These are phyloP conservation scores for Bostrychus sinensis DNA, from an alignment of 2,113 vertebrate genomes.

Conservation along the genomic window DNA sequence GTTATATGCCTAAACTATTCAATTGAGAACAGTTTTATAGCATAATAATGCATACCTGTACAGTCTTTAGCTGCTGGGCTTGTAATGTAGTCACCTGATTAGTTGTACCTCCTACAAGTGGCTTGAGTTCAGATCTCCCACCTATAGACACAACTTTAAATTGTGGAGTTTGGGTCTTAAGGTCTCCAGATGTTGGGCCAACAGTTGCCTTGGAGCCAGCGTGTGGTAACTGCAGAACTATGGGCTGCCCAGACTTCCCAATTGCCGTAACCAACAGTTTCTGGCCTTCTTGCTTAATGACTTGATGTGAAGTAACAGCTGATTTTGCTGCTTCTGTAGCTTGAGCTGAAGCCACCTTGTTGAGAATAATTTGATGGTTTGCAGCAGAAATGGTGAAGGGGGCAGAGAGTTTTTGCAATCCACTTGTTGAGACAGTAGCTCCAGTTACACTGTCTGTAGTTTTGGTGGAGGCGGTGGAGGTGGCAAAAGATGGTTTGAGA, in stretches of 20 bases:
- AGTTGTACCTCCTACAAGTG: slow-evolving; percentile 82
- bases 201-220: slow-evolving; percentile 80
- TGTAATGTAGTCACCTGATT: slow-evolving; percentile 88
- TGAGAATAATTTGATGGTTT: slow-evolving; percentile 94
- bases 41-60: slow-evolving; percentile 83
- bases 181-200: slow-evolving; percentile 80
- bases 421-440: slow-evolving; percentile 56
- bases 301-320: slow-evolving; percentile 74
- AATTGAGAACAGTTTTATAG: not conserved
- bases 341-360: slow-evolving; percentile 86
- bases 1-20: not conserved
- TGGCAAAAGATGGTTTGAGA: slow-evolving; percentile 79
- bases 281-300: slow-evolving; percentile 92
- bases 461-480: slow-evolving; percentile 57
- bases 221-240: slow-evolving; percentile 91
- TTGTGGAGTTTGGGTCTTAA: slow-evolving; percentile 85
- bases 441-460: slow-evolving; percentile 69
- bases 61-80: slow-evolving; percentile 92
- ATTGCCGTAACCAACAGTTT: slow-evolving; percentile 93
- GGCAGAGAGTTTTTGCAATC: slow-evolving; percentile 86
- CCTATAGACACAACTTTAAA: slow-evolving; percentile 94
- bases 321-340: slow-evolving; percentile 84
- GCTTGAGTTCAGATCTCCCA: slow-evolving; percentile 88
- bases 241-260: slow-evolving; percentile 91
- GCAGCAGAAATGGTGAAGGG: slow-evolving; percentile 88